Conservation (phyloP, 2,888 invertebrate species). For the Machimus rusticus region DNA sequence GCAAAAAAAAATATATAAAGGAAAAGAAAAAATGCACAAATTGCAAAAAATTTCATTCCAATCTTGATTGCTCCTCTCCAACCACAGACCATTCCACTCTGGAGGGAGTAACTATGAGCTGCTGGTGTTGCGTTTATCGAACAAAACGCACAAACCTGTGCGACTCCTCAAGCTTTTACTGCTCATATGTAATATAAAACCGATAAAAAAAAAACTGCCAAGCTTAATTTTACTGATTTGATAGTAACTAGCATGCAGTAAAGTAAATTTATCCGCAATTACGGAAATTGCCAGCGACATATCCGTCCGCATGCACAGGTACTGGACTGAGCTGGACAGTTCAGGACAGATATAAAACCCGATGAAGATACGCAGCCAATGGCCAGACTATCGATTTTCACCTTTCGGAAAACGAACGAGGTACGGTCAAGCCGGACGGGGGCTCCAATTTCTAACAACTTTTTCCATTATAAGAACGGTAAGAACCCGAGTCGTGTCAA, state of each 20-base stretch:
- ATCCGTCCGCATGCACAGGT: neutral
- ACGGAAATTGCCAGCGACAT: slow-evolving; percentile 30
- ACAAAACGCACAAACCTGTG: neutral
- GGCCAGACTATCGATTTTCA: slow-evolving; percentile 36
- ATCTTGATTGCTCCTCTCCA: neutral
- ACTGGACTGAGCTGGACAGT: neutral
- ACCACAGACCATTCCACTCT: neutral
- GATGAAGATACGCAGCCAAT: neutral
- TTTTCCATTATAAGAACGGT: neutral
- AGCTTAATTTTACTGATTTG: neutral
- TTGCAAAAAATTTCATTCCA: slow-evolving; percentile 8
- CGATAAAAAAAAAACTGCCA: neutral
- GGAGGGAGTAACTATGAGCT: neutral
- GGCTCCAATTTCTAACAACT: slow-evolving; percentile 18
- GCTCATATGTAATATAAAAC: neutral
- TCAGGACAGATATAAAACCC: neutral
- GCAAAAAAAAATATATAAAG: neutral
- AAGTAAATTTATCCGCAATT: slow-evolving; percentile 27
- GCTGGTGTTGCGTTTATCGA: neutral
- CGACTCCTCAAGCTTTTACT: neutral
- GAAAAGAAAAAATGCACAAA: neutral
- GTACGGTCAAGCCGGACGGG: neutral
- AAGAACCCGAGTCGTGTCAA: neutral
- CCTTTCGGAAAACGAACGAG: neutral
- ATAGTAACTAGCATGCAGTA: neutral